A percentile compares a stretch with the other conserved stretches of the same genome.
Evolutionary conservation across 2,888 invertebrate species (phyloP).

Genomic region (Molorchus minor): DNA sequence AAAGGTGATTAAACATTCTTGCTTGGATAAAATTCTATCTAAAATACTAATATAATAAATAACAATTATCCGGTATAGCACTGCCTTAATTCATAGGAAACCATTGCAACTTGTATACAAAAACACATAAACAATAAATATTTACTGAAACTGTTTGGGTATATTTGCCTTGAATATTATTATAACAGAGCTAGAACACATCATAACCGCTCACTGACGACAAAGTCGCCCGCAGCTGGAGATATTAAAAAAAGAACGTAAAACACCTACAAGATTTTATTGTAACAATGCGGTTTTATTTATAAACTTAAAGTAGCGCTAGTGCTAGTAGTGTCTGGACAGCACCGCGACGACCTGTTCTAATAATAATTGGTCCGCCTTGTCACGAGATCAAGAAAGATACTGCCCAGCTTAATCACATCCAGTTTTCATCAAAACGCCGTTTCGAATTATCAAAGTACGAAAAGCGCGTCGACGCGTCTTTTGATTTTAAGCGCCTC

Average conservation of each 20-base stretch:
- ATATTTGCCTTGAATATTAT: no score
- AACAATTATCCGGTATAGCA: no score
- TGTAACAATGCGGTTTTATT: constrained; percentile 39
- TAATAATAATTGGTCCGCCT: constrained; percentile 40
- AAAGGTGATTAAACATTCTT: no score
- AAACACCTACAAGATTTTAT: constrained; percentile 22
- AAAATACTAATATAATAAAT: no score
- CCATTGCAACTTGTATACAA: no score
- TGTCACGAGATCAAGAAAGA: constrained; percentile 37
- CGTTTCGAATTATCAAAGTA: neutral
- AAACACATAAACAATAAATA: no score
- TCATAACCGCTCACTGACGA: no score
- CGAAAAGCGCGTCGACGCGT: neutral
- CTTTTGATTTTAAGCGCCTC: neutral
- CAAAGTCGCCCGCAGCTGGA: no score
- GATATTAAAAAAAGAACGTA: constrained; percentile 6
- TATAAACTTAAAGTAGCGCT: constrained; percentile 41
- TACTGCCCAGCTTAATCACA: constrained; percentile 22
- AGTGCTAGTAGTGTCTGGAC: constrained; percentile 36
- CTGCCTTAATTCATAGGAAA: no score
- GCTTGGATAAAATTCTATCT: no score
- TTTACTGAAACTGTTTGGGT: no score
- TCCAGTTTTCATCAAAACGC: constrained; percentile 26
- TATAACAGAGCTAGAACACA: no score
- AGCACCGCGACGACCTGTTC: constrained; percentile 41